Evolutionary conservation across 2,888 invertebrate genomes (phyloP).

Genomic region (Neoscelio sp.): DNA sequence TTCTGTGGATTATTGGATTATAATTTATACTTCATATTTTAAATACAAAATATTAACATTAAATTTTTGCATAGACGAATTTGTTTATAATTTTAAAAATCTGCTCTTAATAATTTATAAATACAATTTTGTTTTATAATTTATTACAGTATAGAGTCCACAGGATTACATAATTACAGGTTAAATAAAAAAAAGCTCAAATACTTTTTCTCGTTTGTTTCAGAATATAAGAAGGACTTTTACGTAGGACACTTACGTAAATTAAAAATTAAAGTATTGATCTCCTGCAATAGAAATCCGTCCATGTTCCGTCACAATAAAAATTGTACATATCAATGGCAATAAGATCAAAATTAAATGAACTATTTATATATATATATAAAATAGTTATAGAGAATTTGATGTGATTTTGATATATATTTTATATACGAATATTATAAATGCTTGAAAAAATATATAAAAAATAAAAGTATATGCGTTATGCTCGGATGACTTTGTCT

Average conservation of each 20-base stretch:
- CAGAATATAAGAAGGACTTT: conserved; percentile 43
- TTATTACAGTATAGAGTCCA: conserved; percentile 30
- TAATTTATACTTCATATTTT: conserved; percentile 10
- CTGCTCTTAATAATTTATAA: no score
- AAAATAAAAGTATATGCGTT: conserved; percentile 37
- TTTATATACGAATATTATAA: conserved; percentile 49
- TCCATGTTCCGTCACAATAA: conserved; percentile 44
- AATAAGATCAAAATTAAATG: conserved; percentile 60
- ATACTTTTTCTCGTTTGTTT: conserved; percentile 27
- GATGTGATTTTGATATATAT: conserved; percentile 53
- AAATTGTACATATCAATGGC: conserved; percentile 59
- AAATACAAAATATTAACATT: no score
- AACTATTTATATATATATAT: conserved; percentile 39
- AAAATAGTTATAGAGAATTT: conserved; percentile 35
- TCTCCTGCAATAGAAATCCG: conserved; percentile 57
- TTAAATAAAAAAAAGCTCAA: conserved; percentile 7
- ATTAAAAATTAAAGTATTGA: conserved; percentile 31
- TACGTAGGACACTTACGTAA: not conserved
- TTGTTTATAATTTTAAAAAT: no score
- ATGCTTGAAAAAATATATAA: conserved; percentile 1
- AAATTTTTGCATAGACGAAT: no score
- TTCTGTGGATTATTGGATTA: conserved; percentile 49
- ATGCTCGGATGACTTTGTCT: not conserved
- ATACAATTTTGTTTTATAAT: conserved; percentile 47
- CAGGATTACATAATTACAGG: conserved; percentile 12